These are phyloP conservation scores for Intellagama lesueurii DNA, from an alignment of 2,797 vertebrate genomes.

Conservation along the genomic window DNA sequence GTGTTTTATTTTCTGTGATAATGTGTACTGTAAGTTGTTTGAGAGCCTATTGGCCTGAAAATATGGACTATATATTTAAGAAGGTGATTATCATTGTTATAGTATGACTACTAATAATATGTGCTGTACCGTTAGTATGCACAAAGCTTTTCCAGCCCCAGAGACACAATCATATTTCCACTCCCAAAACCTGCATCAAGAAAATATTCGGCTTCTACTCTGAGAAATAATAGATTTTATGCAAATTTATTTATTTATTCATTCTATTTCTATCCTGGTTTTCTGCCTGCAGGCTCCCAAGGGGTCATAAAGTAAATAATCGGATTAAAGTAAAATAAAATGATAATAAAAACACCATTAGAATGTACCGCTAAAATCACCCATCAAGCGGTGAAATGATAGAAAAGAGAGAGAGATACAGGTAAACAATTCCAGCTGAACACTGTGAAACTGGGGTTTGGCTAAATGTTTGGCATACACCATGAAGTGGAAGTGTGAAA, in stretches of 20 bases:
- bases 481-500: too few species aligned
- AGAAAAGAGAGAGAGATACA: not conserved
- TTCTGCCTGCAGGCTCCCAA: constrained; percentile 1
- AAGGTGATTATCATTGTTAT: not conserved
- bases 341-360: constrained; percentile 15
- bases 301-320: constrained; percentile 5
- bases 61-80: not conserved
- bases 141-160: not conserved
- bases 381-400: not conserved
- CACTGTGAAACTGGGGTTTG: not conserved
- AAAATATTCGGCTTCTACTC: not conserved
- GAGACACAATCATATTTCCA: not conserved
- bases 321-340: constrained; percentile 4
- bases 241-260: constrained; percentile 18
- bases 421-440: not conserved
- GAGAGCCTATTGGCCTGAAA: not conserved
- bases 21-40: not conserved
- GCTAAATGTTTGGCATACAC: not conserved
- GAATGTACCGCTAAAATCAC: not conserved
- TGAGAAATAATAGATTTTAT: constrained; percentile 6
- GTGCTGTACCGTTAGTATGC: not conserved
- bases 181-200: not conserved
- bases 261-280: not conserved
- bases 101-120: not conserved
- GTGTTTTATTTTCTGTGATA: not conserved